These are phyloP conservation scores for Callosobruchus maculatus DNA, from an alignment of 2,888 invertebrate species.

Conservation along the genomic window DNA sequence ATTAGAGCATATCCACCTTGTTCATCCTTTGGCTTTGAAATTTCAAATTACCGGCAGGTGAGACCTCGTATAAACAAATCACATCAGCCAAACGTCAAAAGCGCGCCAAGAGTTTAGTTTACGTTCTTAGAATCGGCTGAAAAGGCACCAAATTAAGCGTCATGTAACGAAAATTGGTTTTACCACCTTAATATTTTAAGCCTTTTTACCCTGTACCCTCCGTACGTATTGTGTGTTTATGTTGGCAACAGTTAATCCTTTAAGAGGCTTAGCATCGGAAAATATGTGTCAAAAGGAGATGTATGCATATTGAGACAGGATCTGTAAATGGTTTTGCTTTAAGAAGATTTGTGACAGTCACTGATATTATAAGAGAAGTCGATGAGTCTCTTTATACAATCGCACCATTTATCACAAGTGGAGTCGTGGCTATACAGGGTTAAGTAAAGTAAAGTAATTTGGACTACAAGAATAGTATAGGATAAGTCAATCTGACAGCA, in stretches of 20 bases:
- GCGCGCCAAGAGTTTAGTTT: conserved; percentile 4
- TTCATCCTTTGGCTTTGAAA: too few species aligned
- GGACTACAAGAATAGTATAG: too few species aligned
- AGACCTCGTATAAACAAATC: not conserved
- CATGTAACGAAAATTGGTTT: conserved; percentile 21
- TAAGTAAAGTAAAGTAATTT: too few species aligned
- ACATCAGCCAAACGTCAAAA: not conserved
- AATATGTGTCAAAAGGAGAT: not conserved
- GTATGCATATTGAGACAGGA: not conserved
- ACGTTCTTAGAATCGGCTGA: conserved; percentile 12
- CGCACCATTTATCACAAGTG: not conserved
- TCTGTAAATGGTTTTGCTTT: not conserved
- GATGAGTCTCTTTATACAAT: not conserved
- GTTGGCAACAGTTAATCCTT: conserved; percentile 15
- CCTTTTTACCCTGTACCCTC: conserved; percentile 7
- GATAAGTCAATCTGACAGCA: too few species aligned
- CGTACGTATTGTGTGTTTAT: conserved; percentile 16
- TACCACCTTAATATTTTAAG: conserved; percentile 14
- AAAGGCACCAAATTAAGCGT: conserved; percentile 7
- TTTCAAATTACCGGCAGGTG: not conserved
- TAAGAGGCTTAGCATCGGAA: conserved; percentile 8
- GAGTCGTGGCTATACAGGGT: not conserved
- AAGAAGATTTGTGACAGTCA: not conserved
- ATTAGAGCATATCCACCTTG: too few species aligned
- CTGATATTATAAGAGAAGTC: not conserved